Conservation (phyloP, 2,797 vertebrate genomes). For the Caiman crocodilus region DNA sequence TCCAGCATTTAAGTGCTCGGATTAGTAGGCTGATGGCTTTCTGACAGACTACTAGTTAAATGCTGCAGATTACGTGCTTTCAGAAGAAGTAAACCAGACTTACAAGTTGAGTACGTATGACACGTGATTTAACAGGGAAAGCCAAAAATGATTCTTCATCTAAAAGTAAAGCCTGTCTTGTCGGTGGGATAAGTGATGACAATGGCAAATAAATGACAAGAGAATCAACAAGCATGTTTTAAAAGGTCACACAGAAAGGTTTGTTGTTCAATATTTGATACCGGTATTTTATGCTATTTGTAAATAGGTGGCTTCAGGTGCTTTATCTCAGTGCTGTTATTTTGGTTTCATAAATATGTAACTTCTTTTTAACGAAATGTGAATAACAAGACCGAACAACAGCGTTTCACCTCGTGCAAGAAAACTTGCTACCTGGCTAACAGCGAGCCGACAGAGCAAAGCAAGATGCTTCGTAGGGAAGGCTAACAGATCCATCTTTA, state of each 20-base stretch:
- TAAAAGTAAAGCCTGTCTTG: constrained; percentile 8
- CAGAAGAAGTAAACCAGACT: constrained; percentile 10
- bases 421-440: neutral
- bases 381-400: neutral
- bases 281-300: constrained; percentile 45
- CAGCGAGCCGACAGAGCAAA: neutral
- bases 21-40: constrained; percentile 43
- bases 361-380: constrained; percentile 56
- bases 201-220: constrained; percentile 25
- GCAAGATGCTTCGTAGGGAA: neutral
- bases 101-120: neutral
- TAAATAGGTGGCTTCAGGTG: constrained; percentile 20
- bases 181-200: constrained; percentile 40
- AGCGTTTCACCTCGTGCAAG: accelerated
- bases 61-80: constrained; percentile 42
- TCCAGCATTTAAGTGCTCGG: constrained; percentile 18
- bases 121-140: neutral
- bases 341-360: neutral
- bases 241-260: constrained; percentile 39
- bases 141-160: neutral
- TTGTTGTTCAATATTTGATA: constrained; percentile 52
- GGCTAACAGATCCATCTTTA: constrained; percentile 20
- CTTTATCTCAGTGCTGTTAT: constrained; percentile 49
- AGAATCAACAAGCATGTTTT: neutral
- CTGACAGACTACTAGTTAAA: constrained; percentile 36